Conservation (phyloP, 1,140 invertebrate genomes). For the Pteromalus puparum region DNA sequence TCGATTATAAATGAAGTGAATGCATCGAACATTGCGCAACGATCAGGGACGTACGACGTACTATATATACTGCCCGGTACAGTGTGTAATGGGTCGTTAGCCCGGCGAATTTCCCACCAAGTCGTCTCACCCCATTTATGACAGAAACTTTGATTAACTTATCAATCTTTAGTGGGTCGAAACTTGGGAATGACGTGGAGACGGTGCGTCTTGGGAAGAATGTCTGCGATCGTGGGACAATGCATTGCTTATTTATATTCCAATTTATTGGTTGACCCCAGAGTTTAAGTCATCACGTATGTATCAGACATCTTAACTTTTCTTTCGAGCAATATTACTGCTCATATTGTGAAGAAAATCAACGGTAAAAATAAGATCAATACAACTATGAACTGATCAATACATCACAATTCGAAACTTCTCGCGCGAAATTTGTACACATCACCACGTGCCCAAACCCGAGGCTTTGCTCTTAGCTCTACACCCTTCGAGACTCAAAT, state of each 20-base stretch:
- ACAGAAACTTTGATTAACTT: conserved; percentile 45
- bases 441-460: no score
- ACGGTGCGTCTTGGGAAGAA: neutral
- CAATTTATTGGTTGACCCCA: neutral
- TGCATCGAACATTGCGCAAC: neutral
- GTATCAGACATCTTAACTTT: neutral
- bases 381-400: no score
- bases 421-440: no score
- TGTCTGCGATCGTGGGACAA: neutral
- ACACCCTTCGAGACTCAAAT: neutral
- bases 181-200: neutral
- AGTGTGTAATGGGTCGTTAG: conserved; percentile 18
- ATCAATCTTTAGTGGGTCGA: conserved; percentile 37
- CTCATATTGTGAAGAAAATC: neutral
- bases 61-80: no score
- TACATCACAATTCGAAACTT: no score
- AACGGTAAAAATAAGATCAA: no score
- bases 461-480: neutral
- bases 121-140: neutral
- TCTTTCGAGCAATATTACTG: neutral
- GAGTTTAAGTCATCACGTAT: neutral
- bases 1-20: conserved; percentile 26
- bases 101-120: neutral
- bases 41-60: neutral
- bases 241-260: neutral